Percentiles rank a stretch among this genome's conserved stretches.
These are phyloP conservation scores for Prunella himalayana DNA, from an alignment of 2,113 vertebrate genomes.

Conservation along the genomic window DNA sequence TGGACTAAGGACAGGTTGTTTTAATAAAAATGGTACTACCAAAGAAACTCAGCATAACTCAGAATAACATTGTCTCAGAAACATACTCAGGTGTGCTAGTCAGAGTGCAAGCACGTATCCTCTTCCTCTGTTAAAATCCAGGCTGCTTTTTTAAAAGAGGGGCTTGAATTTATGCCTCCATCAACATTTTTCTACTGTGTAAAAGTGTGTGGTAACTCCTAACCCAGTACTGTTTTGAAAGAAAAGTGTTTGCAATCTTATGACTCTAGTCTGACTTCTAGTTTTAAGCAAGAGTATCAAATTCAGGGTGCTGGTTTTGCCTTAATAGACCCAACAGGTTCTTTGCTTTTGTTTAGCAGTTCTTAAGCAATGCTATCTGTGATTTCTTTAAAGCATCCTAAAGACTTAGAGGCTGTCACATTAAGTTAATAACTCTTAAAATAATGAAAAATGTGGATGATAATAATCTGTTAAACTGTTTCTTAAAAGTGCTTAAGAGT, in stretches of 20 bases:
- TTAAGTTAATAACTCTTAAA: not conserved
- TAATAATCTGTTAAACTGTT: not conserved
- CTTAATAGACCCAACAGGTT: not conserved
- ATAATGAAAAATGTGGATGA: not conserved
- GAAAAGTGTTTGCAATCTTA: not conserved
- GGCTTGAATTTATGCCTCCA: not conserved
- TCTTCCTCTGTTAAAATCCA: not conserved
- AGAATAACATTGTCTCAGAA: not conserved
- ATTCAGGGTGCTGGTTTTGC: not conserved
- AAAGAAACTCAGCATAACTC: not conserved
- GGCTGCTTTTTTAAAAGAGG: not conserved
- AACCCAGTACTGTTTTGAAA: not conserved
- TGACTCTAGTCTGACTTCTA: not conserved
- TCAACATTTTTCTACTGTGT: not conserved
- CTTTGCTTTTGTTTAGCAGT: not conserved
- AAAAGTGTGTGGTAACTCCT: not conserved
- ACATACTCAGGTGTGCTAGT: not conserved
- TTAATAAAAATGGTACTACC: not conserved
- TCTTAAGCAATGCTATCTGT: not conserved
- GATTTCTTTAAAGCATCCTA: not conserved
- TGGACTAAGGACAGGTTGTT: not conserved
- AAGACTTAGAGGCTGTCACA: not conserved
- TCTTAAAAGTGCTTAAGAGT: not conserved
- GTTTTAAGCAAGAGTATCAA: not conserved
- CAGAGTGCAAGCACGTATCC: not conserved